Base-by-base conservation (phyloP, 2,113 vertebrate genomes). In the Corythoichthys haematopterus region DNA sequence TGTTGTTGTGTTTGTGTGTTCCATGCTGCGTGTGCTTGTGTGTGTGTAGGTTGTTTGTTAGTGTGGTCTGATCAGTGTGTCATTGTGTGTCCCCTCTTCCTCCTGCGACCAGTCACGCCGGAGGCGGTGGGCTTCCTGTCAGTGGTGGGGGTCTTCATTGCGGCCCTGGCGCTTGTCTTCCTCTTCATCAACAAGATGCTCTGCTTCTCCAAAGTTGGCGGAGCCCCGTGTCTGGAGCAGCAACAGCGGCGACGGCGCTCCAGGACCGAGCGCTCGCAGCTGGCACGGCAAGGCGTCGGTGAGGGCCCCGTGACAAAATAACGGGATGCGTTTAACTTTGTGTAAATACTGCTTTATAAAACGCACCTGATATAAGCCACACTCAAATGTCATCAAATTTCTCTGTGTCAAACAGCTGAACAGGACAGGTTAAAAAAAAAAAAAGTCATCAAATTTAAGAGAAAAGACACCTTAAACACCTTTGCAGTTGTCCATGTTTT, bases 161-260 rank as follows among this genome's bases (percentile, higher is more conserved):
- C 94, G 60, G 83, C 94, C 33, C 83, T 95, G 81, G 90, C 91
- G 3, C 77, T 94, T 65, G 90, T 95, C 66, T 93, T 94, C 80
- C 90, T 94, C 88, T 94, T 93, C 86, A 93, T 94, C 92, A 94
- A 92, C 83, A 94, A 94, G 87, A 94, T 95, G 81, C 80, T 95
- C 71, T 94, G 87, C 76, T 95, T 95, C 75, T 92, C 94, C 38
- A 88, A 88, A 2, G 84, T 91, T 20, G 88, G 89, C 3, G 91
- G 85, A 0, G 86, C 94, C 35, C 90, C 84, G 4, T 92, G 91
- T 56, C 86, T 91, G 71, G 89, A 95, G 75, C 86, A 89, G 43
- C 79, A 68, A 36, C 74, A 86, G 35, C 6, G 40, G 40, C 84
- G 73, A 57, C 72, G 85, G 61, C 61, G 43, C n/a, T 20, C 51